Evolutionary conservation across 2,797 vertebrate species (phyloP), one percentile per base, ranked within the genome.

Genomic region (Kryptopterus vitreolus): DNA sequence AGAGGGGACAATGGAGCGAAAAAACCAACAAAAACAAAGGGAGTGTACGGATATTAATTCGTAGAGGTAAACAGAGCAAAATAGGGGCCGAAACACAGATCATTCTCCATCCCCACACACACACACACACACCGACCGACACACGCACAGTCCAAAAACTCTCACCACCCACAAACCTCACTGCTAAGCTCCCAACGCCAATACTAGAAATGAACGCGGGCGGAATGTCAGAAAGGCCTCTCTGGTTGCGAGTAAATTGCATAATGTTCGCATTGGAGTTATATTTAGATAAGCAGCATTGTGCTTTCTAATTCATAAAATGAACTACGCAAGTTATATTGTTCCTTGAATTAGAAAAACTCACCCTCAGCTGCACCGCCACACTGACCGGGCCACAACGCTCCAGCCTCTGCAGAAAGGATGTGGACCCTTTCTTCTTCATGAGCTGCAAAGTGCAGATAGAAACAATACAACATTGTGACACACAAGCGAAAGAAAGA

Each of bases 391-490:
- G 96, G 2, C 95, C 94, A 33, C 95, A 95, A 16, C 94, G 91
- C 83, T 97, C 95, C 31, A 98, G 87, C 73, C 92, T 91, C 84
- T 96, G 96, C 65, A 97, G 89, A 88, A 98, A 95, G 74, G 95
- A 94, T 31, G 91, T 91, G 0, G 94, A 92, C 85, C 95, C 95
- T 90, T 96, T 98, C 92, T 96, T 98, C 91, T 96, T 98, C 79
- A 96, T 85, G 63, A 97, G 90, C 97, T 98, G 89, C 38, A 20
- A 79, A 38, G 12, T 31, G 33, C 53, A 75, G 52, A 65, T 57
- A 15, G 1, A 86, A 24, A 57, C 76, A 66, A 31, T n/a, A 15
- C 29, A 46, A 3, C 24, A 20, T 75, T 24, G 76, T 0, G 35
- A 75, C 43, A 70, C 52, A 58, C 43, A 50, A 24, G 20, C 12